A percentile compares a stretch with the other conserved stretches of the same genome.
Conservation (phyloP, 2,888 invertebrate species). For the Tenthredo amoena region DNA sequence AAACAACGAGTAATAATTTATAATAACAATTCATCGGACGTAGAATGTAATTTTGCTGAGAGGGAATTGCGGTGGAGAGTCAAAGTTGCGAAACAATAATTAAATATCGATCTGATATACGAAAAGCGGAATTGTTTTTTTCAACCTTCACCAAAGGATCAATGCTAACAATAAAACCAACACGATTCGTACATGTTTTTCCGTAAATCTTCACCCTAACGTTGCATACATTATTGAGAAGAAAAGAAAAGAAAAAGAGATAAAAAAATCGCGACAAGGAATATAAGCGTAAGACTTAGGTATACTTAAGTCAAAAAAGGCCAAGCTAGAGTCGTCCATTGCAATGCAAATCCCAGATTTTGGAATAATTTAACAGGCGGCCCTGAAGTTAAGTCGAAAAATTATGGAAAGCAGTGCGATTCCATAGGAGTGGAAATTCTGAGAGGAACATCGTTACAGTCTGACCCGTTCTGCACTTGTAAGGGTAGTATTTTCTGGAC, state of each 20-base stretch:
- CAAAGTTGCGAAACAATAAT: not conserved
- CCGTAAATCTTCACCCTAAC: not conserved
- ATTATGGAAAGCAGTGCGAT: conserved; percentile 45
- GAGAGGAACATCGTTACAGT: not conserved
- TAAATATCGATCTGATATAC: not conserved
- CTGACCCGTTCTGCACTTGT: not conserved
- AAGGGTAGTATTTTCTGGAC: not conserved
- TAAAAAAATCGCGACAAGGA: not conserved
- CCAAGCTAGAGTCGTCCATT: not conserved
- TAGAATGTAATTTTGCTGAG: not conserved
- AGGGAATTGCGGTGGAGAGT: not conserved
- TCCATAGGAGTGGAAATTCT: conserved; percentile 17
- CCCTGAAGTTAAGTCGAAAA: conserved; percentile 47
- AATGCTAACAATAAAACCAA: not conserved
- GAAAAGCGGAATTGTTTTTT: not conserved
- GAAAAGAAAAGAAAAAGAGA: not conserved
- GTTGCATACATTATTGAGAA: not conserved
- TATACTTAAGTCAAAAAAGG: conserved; percentile 31
- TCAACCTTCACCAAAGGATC: not conserved
- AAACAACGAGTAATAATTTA: not conserved
- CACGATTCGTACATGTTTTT: not conserved
- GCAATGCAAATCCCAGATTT: conserved; percentile 32
- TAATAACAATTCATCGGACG: not conserved
- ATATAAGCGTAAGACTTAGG: conserved; percentile 10
- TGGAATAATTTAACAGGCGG: conserved; percentile 21